phyloP scores from a whole-genome alignment of 2,797 vertebrate species.

The Gymnocypris eckloni region DNA sequence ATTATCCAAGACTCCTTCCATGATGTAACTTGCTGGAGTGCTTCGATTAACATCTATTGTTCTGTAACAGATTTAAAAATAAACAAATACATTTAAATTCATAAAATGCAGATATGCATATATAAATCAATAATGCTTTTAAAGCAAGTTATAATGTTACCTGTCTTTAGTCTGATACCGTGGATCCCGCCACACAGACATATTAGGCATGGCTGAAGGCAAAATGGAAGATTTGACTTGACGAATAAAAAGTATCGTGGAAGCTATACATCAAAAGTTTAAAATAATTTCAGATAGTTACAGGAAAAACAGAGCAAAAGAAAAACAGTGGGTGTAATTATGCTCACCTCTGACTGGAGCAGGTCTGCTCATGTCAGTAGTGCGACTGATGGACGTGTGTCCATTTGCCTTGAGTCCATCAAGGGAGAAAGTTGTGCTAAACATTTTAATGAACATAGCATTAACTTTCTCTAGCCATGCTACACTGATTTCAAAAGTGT shows the following conservation, averaged over 20 bases:
- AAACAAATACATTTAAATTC: constrained; percentile 19
- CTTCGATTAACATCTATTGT: constrained; percentile 58
- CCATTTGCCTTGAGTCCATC: constrained; percentile 62
- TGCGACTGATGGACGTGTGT: constrained; percentile 61
- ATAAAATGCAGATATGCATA: neutral
- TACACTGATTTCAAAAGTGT: neutral
- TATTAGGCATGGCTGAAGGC: constrained; percentile 66
- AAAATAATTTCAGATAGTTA: neutral
- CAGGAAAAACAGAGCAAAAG: neutral
- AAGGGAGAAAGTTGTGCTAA: constrained; percentile 67
- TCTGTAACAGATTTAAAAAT: constrained; percentile 52
- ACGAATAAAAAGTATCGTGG: neutral
- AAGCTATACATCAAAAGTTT: neutral
- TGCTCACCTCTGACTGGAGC: constrained; percentile 68
- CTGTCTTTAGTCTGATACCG: constrained; percentile 68
- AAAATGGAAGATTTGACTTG: neutral
- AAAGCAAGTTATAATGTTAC: constrained; percentile 54
- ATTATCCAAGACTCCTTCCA: constrained; percentile 62
- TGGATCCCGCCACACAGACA: constrained; percentile 74
- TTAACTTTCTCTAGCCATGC: neutral
- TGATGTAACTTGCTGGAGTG: constrained; percentile 65
- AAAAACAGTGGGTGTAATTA: neutral
- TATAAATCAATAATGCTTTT: neutral
- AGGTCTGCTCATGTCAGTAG: constrained; percentile 68
- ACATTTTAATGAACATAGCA: neutral